phyloP scores from a whole-genome alignment of 2,888 invertebrate genomes.

The Leptopilina drosophilae region DNA sequence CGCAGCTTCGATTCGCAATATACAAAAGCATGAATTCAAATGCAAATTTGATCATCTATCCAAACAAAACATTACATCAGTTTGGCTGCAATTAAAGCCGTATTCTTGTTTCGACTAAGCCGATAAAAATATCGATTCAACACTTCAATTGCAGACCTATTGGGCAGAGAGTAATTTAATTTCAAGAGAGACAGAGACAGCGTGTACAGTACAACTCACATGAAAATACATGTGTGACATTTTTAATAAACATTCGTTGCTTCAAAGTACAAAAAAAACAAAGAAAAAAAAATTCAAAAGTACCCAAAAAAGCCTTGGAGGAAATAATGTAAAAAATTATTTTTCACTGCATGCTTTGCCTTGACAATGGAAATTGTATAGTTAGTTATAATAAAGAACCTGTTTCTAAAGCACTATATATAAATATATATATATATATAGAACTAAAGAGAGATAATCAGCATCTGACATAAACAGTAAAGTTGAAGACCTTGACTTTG shows the following conservation, averaged over 20 bases:
- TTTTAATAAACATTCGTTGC: too few species aligned
- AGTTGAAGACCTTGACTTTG: conserved; percentile 29
- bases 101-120: conserved; percentile 36
- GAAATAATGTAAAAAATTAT: background rate
- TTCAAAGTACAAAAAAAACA: too few species aligned
- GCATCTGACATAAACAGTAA: background rate
- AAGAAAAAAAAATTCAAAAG: too few species aligned
- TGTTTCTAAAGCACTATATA: too few species aligned
- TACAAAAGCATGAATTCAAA: conserved; percentile 31
- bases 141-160: conserved; percentile 27
- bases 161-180: conserved; percentile 26
- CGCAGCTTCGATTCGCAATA: conserved; percentile 21
- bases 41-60: conserved; percentile 34
- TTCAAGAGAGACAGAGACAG: background rate
- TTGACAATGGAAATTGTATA: too few species aligned
- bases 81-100: conserved; percentile 37
- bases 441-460: background rate
- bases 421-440: too few species aligned
- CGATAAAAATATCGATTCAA: conserved; percentile 34
- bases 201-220: too few species aligned
- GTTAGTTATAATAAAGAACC: too few species aligned
- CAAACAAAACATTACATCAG: conserved; percentile 40
- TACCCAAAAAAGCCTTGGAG: too few species aligned
- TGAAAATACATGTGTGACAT: too few species aligned
- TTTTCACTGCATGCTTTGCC: too few species aligned